Evolutionary conservation across 1,140 invertebrate genomes (phyloP).

Genomic region (Euwallacea fornicatus): DNA sequence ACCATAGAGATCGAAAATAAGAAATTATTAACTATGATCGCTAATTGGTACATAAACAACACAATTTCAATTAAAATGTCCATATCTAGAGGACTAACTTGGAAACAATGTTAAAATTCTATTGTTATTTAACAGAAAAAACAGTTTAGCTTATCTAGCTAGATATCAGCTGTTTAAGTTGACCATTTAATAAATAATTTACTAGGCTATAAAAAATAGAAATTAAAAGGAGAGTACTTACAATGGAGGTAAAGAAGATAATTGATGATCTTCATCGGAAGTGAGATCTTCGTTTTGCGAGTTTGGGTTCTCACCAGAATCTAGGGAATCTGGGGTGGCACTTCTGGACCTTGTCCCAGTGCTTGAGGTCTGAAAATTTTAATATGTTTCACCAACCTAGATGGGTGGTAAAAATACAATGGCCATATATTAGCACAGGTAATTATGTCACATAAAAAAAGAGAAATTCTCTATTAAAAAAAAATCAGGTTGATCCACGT

Average conservation of each 20-base stretch:
- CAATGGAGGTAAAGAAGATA: constrained; percentile 45
- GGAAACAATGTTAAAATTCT: background rate
- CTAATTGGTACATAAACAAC: background rate
- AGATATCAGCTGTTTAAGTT: background rate
- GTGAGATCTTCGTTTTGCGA: constrained; percentile 47
- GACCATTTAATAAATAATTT: background rate
- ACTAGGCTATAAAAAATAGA: background rate
- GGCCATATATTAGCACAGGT: too few relatives aligned
- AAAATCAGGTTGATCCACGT: background rate
- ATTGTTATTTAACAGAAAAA: background rate
- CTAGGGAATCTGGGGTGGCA: constrained; percentile 84
- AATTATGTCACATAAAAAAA: background rate
- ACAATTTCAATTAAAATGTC: too few relatives aligned
- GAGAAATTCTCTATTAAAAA: constrained; percentile 17
- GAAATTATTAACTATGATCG: constrained; percentile 22
- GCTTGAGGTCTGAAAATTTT: constrained; percentile 60
- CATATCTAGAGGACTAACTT: too few relatives aligned
- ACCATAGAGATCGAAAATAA: constrained; percentile 31
- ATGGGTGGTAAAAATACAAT: too few relatives aligned
- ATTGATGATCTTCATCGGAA: constrained; percentile 49
- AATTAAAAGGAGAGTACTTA: constrained; percentile 39
- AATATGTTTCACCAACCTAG: too few relatives aligned
- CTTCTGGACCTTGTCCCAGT: constrained; percentile 77
- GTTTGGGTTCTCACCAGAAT: constrained; percentile 58
- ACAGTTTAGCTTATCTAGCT: background rate